Evolutionary conservation across 2,797 vertebrate species (phyloP), one percentile per base, ranked within the genome.

Genomic region (Gadopsis marmoratus): DNA sequence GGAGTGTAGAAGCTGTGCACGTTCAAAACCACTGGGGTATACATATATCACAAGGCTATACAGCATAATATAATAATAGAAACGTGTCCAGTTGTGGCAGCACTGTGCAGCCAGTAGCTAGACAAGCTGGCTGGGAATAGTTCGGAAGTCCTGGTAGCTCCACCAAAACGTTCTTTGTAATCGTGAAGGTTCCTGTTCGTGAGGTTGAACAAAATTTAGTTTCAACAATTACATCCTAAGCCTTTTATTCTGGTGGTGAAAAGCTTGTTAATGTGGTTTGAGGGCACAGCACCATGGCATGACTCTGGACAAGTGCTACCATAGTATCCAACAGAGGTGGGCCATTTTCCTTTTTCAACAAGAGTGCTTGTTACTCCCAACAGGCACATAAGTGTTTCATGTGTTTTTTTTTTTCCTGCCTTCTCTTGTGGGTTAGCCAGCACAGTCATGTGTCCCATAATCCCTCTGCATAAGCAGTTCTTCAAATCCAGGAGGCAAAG

Each of bases 381-480:
- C 65, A 82, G 48, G 79, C 65, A 54, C 58, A 37, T 3, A 1
- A 67, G 56, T 73, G 53, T 82, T 85, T 79, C 23, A 8, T 74
- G 45, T 75, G 55, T 61, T 48, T 71, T 64, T 50, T 50, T 74
- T 75, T 65, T 70, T 54, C 65, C 29, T 65, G 21, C 76, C 47
- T 56, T 85, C 61, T 77, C 76, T 75, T 82, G 73, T 74, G 76
- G 71, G 76, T 79, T 79, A 78, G 55, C 75, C 77, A 82, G 79
- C 62, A 77, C 60, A 86, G 86, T 89, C 86, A 91, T 90, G 89
- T 87, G 86, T 83, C 80, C 66, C 58, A 26, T 90, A 91, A 91
- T 89, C 85, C 84, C 65, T 87, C 80, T 84, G 69, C 76, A 79
- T 83, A 81, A 85, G 79, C 63, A 84, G 53, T 80, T 87, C 84